Percentiles rank a stretch among this genome's conserved stretches.
These are phyloP conservation scores for Meganola albula DNA, from an alignment of 2,888 invertebrate species.

Conservation along the genomic window DNA sequence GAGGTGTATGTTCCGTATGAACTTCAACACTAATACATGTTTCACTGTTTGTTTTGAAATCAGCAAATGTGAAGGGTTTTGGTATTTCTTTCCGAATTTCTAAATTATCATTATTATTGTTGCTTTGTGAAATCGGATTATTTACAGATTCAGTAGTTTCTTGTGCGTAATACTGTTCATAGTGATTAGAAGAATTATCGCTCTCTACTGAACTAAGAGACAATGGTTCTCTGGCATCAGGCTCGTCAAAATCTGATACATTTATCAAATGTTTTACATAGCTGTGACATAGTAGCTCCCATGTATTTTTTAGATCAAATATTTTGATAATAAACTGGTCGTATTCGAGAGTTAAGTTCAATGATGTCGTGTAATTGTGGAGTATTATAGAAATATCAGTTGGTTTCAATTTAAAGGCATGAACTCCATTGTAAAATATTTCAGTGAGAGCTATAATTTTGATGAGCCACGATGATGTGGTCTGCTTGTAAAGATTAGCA, in stretches of 20 bases:
- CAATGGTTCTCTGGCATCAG: constrained; percentile 50
- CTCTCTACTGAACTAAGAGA: constrained; percentile 62
- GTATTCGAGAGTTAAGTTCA: constrained; percentile 73
- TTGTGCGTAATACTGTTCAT: constrained; percentile 54
- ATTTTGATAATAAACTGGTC: constrained; percentile 79
- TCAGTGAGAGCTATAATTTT: constrained; percentile 92
- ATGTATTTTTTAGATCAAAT: constrained; percentile 79
- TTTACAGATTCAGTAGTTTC: constrained; percentile 26
- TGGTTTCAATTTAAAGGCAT: constrained; percentile 79
- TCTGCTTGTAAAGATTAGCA: constrained; percentile 94
- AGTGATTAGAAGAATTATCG: constrained; percentile 60
- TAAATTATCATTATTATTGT: constrained; percentile 15
- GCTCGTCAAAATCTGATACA: constrained; percentile 60
- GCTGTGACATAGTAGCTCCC: constrained; percentile 78
- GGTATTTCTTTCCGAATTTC: constrained; percentile 39
- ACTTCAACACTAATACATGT: constrained; percentile 34
- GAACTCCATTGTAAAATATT: constrained; percentile 85
- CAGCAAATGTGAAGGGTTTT: constrained; percentile 76
- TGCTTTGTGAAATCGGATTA: constrained; percentile 22
- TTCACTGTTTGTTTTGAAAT: constrained; percentile 69
- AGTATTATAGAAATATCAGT: constrained; percentile 80
- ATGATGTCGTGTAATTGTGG: constrained; percentile 74
- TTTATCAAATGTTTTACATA: constrained; percentile 71
- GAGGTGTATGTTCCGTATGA: constrained; percentile 24
- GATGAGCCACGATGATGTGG: constrained; percentile 94